Evolutionary conservation across 2,797 vertebrate species (phyloP).

Genomic region (Pelodytes ibericus): DNA sequence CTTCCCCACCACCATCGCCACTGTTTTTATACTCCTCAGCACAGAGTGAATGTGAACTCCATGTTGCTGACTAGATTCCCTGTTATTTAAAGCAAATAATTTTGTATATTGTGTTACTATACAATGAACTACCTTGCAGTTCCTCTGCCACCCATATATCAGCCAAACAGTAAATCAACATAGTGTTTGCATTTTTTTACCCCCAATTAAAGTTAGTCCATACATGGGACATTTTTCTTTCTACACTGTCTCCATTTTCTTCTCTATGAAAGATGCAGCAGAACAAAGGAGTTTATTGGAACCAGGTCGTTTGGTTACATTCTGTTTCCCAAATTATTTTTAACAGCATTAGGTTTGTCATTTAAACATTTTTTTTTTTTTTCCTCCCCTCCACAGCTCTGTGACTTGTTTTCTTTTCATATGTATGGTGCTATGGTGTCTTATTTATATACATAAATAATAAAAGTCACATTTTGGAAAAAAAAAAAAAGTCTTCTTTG

Average conservation of each 20-base stretch:
- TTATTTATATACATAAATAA: slow-evolving; percentile 57
- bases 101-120: slow-evolving; percentile 2
- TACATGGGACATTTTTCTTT: slow-evolving; percentile 2
- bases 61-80: neutral
- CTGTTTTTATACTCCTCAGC: neutral
- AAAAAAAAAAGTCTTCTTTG: slow-evolving; percentile 7
- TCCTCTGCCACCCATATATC: neutral
- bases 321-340: neutral
- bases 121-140: neutral
- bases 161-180: neutral
- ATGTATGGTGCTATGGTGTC: slow-evolving; percentile 57
- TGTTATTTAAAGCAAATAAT: neutral
- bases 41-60: slow-evolving; percentile 16
- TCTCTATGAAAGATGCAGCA: slow-evolving; percentile 19
- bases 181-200: neutral
- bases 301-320: slow-evolving; percentile 16
- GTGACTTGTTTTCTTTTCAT: slow-evolving; percentile 51
- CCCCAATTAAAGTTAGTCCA: slow-evolving; percentile 6
- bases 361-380: slow-evolving; percentile 43
- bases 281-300: slow-evolving; percentile 27
- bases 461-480: slow-evolving; percentile 54
- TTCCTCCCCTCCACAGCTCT: slow-evolving; percentile 7
- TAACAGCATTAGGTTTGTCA: slow-evolving; percentile 37
- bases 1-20: slow-evolving; percentile 41
- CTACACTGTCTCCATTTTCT: slow-evolving; percentile 12